Evolutionary conservation across 2,888 invertebrate genomes (phyloP).

Genomic region (Therioaphis trifolii): DNA sequence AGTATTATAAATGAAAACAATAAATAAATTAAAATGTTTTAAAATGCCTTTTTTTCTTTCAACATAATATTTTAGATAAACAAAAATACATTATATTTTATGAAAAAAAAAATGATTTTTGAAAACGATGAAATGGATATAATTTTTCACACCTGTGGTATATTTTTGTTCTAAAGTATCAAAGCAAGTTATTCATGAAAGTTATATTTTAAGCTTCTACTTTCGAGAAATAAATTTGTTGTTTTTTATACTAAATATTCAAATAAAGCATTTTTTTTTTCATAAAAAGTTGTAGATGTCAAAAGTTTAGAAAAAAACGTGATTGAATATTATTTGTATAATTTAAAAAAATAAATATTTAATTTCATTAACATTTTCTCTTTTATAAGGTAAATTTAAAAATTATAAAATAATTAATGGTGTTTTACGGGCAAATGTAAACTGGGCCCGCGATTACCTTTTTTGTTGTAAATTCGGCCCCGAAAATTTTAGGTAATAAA

Average conservation of each 20-base stretch:
- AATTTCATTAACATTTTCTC: background rate
- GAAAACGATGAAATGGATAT: background rate
- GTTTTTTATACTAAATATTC: background rate
- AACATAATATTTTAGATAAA: background rate
- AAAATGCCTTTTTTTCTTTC: no score
- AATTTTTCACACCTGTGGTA: background rate
- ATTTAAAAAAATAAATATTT: background rate
- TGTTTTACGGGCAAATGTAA: no score
- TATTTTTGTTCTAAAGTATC: background rate
- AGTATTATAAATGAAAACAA: background rate
- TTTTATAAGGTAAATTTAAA: no score
- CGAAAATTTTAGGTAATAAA: no score
- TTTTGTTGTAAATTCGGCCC: no score
- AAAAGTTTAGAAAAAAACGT: background rate
- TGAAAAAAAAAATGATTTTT: background rate
- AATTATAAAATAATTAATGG: no score
- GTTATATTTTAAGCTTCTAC: background rate
- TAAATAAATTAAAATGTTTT: no score
- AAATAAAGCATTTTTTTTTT: slow-evolving; percentile 6
- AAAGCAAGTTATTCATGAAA: background rate
- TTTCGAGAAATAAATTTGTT: background rate
- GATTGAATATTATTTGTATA: background rate
- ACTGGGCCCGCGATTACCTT: no score
- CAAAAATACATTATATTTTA: background rate
- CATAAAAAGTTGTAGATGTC: background rate